Evolutionary conservation across 1,140 invertebrate genomes (phyloP).

Genomic region (Bacillus rossius): DNA sequence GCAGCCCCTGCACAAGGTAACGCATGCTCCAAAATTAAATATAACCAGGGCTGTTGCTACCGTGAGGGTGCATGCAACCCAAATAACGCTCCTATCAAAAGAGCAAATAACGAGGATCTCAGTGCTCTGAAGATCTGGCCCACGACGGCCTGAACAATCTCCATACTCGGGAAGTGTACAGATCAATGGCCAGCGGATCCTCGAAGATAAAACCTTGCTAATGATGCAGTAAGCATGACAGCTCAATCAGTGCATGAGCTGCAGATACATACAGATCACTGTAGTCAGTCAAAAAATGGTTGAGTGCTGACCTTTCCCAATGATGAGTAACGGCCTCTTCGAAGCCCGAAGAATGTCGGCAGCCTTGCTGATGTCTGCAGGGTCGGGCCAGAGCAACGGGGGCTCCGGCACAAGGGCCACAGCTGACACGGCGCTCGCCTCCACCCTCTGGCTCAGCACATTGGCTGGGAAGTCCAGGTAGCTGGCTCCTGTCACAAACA

Average conservation of each 20-base stretch:
- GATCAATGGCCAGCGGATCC: too few species aligned
- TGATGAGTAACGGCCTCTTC: slow-evolving; percentile 76
- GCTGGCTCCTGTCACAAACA: slow-evolving; percentile 50
- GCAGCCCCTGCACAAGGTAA: slow-evolving; percentile 57
- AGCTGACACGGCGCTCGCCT: slow-evolving; percentile 40
- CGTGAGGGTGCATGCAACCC: not conserved
- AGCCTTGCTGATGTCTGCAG: slow-evolving; percentile 58
- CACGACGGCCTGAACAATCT: too few species aligned
- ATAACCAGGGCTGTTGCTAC: not conserved
- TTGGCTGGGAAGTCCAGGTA: slow-evolving; percentile 92
- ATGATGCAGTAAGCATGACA: too few species aligned
- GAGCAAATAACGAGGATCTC: slow-evolving; percentile 9
- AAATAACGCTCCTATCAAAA: slow-evolving; percentile 6
- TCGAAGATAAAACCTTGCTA: too few species aligned
- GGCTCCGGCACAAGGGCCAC: slow-evolving; percentile 48
- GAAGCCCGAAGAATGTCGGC: slow-evolving; percentile 62
- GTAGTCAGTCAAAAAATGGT: too few species aligned
- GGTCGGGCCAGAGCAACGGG: slow-evolving; percentile 63
- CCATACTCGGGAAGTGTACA: too few species aligned
- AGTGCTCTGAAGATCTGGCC: too few species aligned
- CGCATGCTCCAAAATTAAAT: not conserved
- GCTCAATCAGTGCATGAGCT: too few species aligned
- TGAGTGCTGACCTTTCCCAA: slow-evolving; percentile 78
- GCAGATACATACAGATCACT: too few species aligned
- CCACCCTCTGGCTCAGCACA: slow-evolving; percentile 52